Conservation (phyloP, 2,113 vertebrate genomes). For the Lichenostomus cassidix region DNA sequence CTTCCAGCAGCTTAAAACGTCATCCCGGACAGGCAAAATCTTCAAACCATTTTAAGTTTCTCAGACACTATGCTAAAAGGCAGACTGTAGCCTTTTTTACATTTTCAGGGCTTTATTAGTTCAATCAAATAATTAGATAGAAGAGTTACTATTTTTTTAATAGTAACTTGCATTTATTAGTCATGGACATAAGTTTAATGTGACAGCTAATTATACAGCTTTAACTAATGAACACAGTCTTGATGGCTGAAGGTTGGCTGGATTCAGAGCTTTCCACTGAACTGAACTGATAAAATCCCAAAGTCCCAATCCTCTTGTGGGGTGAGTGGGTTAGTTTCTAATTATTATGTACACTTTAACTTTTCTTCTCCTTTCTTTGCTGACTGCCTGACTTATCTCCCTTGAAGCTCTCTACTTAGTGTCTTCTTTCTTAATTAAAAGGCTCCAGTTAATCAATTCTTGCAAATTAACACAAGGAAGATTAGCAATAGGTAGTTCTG, state of each 20-base stretch:
- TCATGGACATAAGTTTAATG: slow-evolving; percentile 13
- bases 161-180: slow-evolving; percentile 8
- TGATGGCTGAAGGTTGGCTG: background rate
- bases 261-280: background rate
- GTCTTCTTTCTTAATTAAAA: slow-evolving; percentile 61
- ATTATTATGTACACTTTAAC: slow-evolving; percentile 37
- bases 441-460: slow-evolving; percentile 39
- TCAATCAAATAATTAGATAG: slow-evolving; percentile 23
- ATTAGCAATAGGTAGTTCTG: slow-evolving; percentile 36
- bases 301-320: background rate
- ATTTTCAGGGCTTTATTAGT: background rate
- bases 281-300: background rate
- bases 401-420: slow-evolving; percentile 35
- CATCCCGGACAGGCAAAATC: background rate
- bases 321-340: background rate
- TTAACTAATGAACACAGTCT: slow-evolving; percentile 24
- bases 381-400: slow-evolving; percentile 34
- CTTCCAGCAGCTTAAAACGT: background rate
- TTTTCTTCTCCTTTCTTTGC: slow-evolving; percentile 37
- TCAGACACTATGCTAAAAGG: background rate
- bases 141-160: background rate
- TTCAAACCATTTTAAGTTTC: background rate
- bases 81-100: background rate
- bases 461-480: slow-evolving; percentile 47
- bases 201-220: slow-evolving; percentile 43